Base-by-base conservation (phyloP, 2,888 invertebrate genomes). In the Andrena minutula region DNA sequence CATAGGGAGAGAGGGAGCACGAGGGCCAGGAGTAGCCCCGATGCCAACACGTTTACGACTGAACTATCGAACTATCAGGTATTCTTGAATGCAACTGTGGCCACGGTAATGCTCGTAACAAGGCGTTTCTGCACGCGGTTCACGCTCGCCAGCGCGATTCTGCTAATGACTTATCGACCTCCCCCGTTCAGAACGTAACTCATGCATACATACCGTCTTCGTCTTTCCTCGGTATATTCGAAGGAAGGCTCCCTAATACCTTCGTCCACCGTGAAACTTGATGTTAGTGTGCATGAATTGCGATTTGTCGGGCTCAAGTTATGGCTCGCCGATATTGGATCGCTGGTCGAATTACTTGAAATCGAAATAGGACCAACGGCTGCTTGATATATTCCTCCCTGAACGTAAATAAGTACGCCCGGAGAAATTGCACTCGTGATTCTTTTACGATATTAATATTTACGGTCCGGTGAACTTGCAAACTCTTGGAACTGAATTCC, bases 91-190 rank as follows among this genome's bases (percentile, higher is more conserved):
- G 26, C 53, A 28, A 47, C 41, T 32, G 47, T 23, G 20, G 66
- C 53, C 4, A 16, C n/a, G 60, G 56, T 32, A 65, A 78, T 56
- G 28, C 53, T 23, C 32, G 70, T 49, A 77, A 80, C 73, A 60
- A 68, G 53, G 68, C 60, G 69, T 32, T 75, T 64, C 63, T 65
- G 28, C 26, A 23, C 20, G 16, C 49, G 26, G 72, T 83, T 76
- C 72, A 68, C 63, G 65, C 74, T 69, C 63, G 60, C 61, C 32
- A 49, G 30, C 35, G 60, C 68, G 83, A 83, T 84, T 72, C 76
- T 60, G 74, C 75, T 82, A 81, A 88, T 82, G 83, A 88, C 83
- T 88, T 85, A 84, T 82, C 77, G 86, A 86, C 76, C 81, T 66
- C 47, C 16, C 70, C 32, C 49, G 32, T 26, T 30, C 12, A 60